phyloP scores from a whole-genome alignment of 2,797 vertebrate species.

The Sciurus vulgaris region DNA sequence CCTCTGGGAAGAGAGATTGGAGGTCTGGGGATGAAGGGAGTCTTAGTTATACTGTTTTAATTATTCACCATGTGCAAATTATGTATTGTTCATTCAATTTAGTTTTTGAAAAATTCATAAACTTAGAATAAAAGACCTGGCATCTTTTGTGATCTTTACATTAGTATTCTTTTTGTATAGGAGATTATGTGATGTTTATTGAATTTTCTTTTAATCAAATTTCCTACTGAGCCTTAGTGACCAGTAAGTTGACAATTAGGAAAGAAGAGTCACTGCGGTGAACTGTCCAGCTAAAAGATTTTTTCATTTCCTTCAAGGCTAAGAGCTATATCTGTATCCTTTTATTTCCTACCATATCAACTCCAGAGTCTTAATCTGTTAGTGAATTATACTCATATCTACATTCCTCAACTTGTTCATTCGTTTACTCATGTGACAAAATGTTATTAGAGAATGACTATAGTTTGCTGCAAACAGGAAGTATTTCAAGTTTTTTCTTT shows the following conservation, averaged over 20 bases:
- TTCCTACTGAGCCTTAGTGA: constrained; percentile 26
- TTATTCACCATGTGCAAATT: constrained; percentile 36
- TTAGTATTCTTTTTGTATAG: constrained; percentile 27
- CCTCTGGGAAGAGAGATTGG: not conserved
- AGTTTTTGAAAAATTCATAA: constrained; percentile 57
- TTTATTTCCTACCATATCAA: not conserved
- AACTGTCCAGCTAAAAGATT: constrained; percentile 32
- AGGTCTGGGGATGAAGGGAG: not conserved
- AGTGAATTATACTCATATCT: not conserved
- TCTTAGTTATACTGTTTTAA: constrained; percentile 13
- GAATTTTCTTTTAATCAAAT: constrained; percentile 67
- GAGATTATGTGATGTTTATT: constrained; percentile 53
- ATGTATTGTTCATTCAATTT: constrained; percentile 42
- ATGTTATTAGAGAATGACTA: not conserved
- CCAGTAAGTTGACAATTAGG: constrained; percentile 16
- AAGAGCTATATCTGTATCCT: not conserved
- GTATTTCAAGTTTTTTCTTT: constrained; percentile 4
- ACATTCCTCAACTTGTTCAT: constrained; percentile 26
- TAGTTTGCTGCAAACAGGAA: constrained; percentile 3
- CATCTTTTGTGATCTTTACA: constrained; percentile 42
- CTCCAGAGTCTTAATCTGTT: not conserved
- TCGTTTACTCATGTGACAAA: not conserved
- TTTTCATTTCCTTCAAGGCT: constrained; percentile 53
- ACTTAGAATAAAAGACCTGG: constrained; percentile 36
- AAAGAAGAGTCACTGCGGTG: not conserved